Conservation (phyloP, 2,797 vertebrate genomes). For the Gadopsis marmoratus region DNA sequence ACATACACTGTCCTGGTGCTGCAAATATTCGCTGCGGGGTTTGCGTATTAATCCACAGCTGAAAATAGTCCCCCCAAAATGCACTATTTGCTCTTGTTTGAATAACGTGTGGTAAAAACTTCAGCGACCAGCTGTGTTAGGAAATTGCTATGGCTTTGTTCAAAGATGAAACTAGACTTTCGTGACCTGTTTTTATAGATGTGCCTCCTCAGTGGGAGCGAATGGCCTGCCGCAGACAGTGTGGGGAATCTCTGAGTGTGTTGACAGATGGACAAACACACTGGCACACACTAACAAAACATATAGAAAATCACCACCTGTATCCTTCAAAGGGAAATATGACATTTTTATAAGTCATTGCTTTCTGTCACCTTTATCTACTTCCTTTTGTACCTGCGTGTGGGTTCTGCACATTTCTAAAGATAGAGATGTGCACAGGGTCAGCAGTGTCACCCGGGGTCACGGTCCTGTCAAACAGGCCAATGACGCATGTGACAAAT, state of each 20-base stretch:
- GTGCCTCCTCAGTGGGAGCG: slow-evolving; percentile 10
- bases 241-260: slow-evolving; percentile 6
- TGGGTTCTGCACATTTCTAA: slow-evolving; percentile 41
- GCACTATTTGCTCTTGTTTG: background rate
- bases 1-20: background rate
- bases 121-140: background rate
- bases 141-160: background rate
- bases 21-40: slow-evolving; percentile 2
- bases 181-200: slow-evolving; percentile 32
- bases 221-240: background rate
- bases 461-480: slow-evolving; percentile 55
- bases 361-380: background rate
- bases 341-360: background rate
- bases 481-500: slow-evolving; percentile 78
- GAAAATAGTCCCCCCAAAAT: slow-evolving; percentile 26
- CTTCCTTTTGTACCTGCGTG: slow-evolving; percentile 17
- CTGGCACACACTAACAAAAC: slow-evolving; percentile 38
- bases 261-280: slow-evolving; percentile 8
- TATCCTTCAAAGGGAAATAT: slow-evolving; percentile 23
- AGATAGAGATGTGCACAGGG: slow-evolving; percentile 40
- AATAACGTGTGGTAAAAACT: slow-evolving; percentile 10
- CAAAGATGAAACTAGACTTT: slow-evolving; percentile 4
- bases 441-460: slow-evolving; percentile 62
- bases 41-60: slow-evolving; percentile 30
- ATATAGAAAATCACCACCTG: slow-evolving; percentile 9